Conservation (phyloP, 2,888 invertebrate species). For the Apotomis turbidana region DNA sequence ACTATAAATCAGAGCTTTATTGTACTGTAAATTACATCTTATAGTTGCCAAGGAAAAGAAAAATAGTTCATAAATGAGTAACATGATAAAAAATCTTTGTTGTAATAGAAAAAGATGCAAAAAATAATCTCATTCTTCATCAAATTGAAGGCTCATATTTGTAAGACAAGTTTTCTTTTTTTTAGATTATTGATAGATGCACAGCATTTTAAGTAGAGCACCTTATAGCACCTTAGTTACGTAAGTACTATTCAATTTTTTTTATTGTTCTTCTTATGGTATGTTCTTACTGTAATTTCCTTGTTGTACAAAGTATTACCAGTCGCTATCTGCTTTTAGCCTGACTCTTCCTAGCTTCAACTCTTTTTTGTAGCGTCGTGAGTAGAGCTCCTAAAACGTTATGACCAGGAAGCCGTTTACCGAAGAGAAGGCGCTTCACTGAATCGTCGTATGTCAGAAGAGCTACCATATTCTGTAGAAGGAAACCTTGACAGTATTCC, state of each 20-base stretch:
- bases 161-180: not conserved
- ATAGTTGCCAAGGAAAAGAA: not conserved
- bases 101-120: not conserved
- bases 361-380: conserved; percentile 91
- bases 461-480: conserved; percentile 97
- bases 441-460: conserved; percentile 95
- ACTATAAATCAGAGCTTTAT: not conserved
- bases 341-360: conserved; percentile 86
- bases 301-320: conserved; percentile 4
- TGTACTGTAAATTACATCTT: not conserved
- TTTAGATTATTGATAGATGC: not conserved
- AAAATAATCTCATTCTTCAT: too few species aligned
- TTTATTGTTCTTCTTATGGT: not conserved
- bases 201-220: conserved; percentile 1
- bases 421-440: conserved; percentile 93
- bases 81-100: not conserved
- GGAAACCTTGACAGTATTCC: conserved; percentile 95
- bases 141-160: too few species aligned
- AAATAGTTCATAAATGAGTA: too few species aligned
- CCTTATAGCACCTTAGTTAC: conserved; percentile 3
- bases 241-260: not conserved
- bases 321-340: conserved; percentile 71
- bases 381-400: conserved; percentile 93
- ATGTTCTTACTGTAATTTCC: conserved; percentile 1
- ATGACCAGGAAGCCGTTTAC: conserved; percentile 94